These are phyloP conservation scores for Psittacus erithacus DNA, from an alignment of 2,113 vertebrate genomes.

Conservation along the genomic window DNA sequence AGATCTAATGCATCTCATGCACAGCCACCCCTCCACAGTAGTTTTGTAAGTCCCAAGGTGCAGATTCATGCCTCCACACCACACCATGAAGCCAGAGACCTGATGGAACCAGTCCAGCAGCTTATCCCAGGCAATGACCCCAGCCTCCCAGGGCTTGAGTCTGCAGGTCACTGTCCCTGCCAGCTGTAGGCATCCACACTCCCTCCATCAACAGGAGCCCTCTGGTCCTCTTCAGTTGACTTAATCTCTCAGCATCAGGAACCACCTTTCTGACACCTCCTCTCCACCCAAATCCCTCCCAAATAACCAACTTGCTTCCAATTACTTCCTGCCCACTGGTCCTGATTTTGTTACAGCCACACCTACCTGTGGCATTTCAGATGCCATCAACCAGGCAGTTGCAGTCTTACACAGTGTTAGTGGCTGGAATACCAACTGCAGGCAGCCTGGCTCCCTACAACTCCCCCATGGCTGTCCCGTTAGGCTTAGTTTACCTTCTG, in stretches of 20 bases:
- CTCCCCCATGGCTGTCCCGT: fast-evolving
- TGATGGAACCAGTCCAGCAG: fast-evolving
- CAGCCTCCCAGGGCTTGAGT: not conserved
- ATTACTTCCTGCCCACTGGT: not conserved
- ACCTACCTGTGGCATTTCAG: not conserved
- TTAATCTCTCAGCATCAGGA: not conserved
- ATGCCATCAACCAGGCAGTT: not conserved
- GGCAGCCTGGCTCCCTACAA: not conserved
- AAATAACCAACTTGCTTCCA: not conserved
- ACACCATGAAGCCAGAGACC: fast-evolving
- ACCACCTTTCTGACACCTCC: not conserved
- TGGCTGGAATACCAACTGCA: fast-evolving
- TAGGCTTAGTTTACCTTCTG: not conserved
- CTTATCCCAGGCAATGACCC: not conserved
- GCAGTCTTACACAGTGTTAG: fast-evolving
- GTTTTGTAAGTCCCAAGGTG: not conserved
- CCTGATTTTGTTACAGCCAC: not conserved
- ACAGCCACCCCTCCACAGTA: not conserved
- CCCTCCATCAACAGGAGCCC: not conserved
- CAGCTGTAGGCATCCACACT: fast-evolving
- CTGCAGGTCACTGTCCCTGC: not conserved
- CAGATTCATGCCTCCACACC: not conserved
- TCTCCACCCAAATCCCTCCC: not conserved
- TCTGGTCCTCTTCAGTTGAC: not conserved
- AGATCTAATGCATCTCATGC: fast-evolving